These are phyloP conservation scores for Enteromius unitaeniatus DNA, from an alignment of 2,797 vertebrate species.

Conservation along the genomic window DNA sequence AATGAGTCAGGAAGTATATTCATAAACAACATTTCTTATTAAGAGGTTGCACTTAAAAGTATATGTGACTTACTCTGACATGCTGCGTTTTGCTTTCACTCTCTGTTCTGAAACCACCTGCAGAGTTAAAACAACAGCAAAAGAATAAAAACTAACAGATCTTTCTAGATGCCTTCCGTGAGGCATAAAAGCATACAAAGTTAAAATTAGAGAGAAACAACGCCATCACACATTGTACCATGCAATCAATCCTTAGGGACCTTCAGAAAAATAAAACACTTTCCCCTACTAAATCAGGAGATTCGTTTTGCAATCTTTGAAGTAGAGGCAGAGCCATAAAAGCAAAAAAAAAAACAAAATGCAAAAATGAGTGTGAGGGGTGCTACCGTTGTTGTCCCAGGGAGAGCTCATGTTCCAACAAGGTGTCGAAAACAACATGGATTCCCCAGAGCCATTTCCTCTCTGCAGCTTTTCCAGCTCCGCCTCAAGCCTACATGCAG, in stretches of 20 bases:
- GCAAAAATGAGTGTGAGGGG: conserved; percentile 22
- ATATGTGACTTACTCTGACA: conserved; percentile 71
- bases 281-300: conserved; percentile 8
- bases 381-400: conserved; percentile 76
- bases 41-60: background rate
- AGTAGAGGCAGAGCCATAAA: background rate
- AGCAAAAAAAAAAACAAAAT: conserved; percentile 20
- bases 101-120: conserved; percentile 71
- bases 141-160: background rate
- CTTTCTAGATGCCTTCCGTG: background rate
- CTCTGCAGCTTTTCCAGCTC: conserved; percentile 83
- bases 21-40: background rate
- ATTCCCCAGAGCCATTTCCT: conserved; percentile 70
- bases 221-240: background rate
- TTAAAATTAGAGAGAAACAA: background rate
- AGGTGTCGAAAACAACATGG: conserved; percentile 77
- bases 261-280: background rate
- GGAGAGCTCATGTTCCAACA: conserved; percentile 76
- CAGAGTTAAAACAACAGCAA: conserved; percentile 63
- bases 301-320: background rate
- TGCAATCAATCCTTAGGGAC: background rate
- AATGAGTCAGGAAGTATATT: conserved; percentile 30
- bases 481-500: conserved; percentile 74
- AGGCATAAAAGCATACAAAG: background rate
- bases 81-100: conserved; percentile 59